phyloP scores from a whole-genome alignment of 2,113 vertebrate genomes.

The Psilopogon haemacephalus region DNA sequence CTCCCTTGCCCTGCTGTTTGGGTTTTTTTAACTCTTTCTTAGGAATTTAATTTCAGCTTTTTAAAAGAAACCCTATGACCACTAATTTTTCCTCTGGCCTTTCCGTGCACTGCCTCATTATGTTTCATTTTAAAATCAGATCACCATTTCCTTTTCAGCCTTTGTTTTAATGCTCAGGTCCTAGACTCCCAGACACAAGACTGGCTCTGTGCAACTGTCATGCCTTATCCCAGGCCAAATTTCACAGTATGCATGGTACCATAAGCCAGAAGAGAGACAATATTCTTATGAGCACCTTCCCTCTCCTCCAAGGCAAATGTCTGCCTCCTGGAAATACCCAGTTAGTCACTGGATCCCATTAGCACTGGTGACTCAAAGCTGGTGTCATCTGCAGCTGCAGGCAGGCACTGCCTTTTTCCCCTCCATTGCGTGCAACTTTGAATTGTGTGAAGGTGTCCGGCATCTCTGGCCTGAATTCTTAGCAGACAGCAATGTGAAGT shows the following conservation, averaged over 20 bases:
- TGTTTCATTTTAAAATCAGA: not conserved
- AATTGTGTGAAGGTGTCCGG: not conserved
- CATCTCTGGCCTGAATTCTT: not conserved
- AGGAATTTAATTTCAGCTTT: not conserved
- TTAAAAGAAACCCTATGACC: not conserved
- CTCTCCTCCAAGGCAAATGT: slow-evolving; percentile 18
- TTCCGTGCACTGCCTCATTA: not conserved
- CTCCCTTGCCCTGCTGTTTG: not conserved
- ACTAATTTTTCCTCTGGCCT: not conserved
- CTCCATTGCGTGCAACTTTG: not conserved
- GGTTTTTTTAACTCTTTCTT: not conserved
- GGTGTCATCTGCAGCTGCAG: slow-evolving; percentile 68
- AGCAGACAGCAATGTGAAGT: not conserved
- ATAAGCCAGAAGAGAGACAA: not conserved
- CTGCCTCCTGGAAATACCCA: slow-evolving; percentile 56
- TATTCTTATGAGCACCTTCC: slow-evolving; percentile 7
- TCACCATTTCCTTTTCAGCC: slow-evolving; percentile 11
- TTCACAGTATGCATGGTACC: not conserved
- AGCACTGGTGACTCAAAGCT: slow-evolving; percentile 51
- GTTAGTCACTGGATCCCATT: slow-evolving; percentile 50
- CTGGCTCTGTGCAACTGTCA: not conserved
- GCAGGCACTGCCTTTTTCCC: not conserved
- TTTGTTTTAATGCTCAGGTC: slow-evolving; percentile 2
- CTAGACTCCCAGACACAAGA: not conserved
- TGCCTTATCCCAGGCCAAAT: slow-evolving; percentile 7